Evolutionary conservation across 2,797 vertebrate genomes (phyloP).

Genomic region (Antennarius maculatus): DNA sequence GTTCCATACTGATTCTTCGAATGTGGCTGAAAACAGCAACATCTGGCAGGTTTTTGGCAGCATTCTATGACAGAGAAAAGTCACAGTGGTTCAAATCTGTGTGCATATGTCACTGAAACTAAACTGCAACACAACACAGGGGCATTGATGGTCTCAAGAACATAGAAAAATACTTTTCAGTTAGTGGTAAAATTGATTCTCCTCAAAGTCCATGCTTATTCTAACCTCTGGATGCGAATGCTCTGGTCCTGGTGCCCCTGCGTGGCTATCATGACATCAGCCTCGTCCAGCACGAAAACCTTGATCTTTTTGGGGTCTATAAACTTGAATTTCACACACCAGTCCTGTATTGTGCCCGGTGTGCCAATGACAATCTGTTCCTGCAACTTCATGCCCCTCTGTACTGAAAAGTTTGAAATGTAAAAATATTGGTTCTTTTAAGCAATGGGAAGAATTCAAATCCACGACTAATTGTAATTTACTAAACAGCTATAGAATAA

Average conservation of each 20-base stretch:
- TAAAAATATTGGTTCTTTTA: not conserved
- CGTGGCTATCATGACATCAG: constrained; percentile 97
- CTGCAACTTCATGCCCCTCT: constrained; percentile 88
- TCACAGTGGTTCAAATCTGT: not conserved
- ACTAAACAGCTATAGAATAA: not conserved
- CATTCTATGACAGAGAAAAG: constrained; percentile 81
- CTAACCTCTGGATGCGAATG: constrained; percentile 96
- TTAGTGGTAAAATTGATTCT: not conserved
- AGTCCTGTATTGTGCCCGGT: constrained; percentile 95
- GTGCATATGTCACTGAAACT: not conserved
- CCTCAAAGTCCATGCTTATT: not conserved
- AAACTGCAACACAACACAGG: too few species aligned
- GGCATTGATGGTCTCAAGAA: too few species aligned
- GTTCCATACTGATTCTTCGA: constrained; percentile 95
- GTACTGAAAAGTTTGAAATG: constrained; percentile 80
- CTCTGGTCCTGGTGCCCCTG: constrained; percentile 99
- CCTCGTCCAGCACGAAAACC: constrained; percentile 97
- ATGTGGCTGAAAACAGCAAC: constrained; percentile 97
- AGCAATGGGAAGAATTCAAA: not conserved
- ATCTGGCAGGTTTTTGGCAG: constrained; percentile 94
- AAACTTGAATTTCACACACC: constrained; percentile 95
- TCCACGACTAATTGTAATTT: not conserved
- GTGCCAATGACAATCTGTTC: constrained; percentile 98
- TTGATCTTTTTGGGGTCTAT: constrained; percentile 96
- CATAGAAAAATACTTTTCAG: too few species aligned